Evolutionary conservation across 1,140 invertebrate genomes (phyloP), one percentile per base, ranked within the genome.

Genomic region (Octopus bimaculoides): DNA sequence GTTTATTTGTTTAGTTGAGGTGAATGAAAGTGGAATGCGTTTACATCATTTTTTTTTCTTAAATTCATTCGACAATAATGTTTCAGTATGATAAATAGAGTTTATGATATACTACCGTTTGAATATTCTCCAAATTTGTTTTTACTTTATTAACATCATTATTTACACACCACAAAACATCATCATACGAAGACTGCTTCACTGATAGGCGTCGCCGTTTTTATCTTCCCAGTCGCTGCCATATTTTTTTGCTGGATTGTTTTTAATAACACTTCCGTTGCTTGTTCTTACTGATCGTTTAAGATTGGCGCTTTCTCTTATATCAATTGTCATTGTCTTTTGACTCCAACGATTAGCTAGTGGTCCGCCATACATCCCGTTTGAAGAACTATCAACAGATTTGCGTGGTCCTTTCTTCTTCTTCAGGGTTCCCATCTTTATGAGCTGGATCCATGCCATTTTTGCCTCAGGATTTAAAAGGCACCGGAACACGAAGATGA

Each of bases 401-500:
- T 79, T 84, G 61, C 85, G 81, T 77, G 86, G 87, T 54, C 86
- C 86, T 56, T 84, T 84, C 75, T 84, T 81, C 26, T 84, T 75
- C 73, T 89, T 90, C 75, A 88, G 86, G 53, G 87, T 87, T 52
- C 91, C 90, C 17, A 88, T 91, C 77, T 88, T 88, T 73, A 90
- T 83, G 20, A 91, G 85, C 54, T 88, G 86, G 52, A 90, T 71
- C 91, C 91, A 92, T 4, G 91, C 89, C 76, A 86, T 85, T 52
- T 90, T 83, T 5, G 91, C 92, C 84, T 92, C 91, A 4, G 91
- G 90, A 83, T 91, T 91, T 54, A 91, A 87, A 9, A 92, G 84
- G 78, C 91, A 92, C 12, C 91, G 88, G 78, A 92, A 90, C 7
- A 92, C 80, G 83, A 92, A 92, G 61, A 92, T 92, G 66, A 92